These are phyloP conservation scores for Pygoscelis antarcticus DNA, from an alignment of 2,113 vertebrate genomes.

Conservation along the genomic window DNA sequence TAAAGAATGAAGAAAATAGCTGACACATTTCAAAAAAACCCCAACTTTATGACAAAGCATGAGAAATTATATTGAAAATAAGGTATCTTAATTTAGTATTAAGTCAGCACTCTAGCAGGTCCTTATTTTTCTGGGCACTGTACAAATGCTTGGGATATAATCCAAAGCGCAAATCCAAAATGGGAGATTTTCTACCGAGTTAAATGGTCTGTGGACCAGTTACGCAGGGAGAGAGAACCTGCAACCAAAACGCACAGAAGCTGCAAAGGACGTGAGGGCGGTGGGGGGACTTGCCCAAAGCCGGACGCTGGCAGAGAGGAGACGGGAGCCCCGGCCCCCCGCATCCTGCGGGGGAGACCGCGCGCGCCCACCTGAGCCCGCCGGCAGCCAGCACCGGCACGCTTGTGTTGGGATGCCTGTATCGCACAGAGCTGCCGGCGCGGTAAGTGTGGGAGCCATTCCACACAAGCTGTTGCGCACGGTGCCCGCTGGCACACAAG, in stretches of 20 bases:
- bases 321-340: accelerated
- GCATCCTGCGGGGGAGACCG: accelerated
- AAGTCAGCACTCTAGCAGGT: neutral
- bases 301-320: neutral
- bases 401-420: accelerated
- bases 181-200: neutral
- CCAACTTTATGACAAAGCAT: neutral
- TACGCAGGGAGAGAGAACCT: neutral
- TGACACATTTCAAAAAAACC: neutral
- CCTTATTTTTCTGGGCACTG: neutral
- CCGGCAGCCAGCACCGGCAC: neutral
- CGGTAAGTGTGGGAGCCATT: accelerated
- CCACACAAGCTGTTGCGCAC: accelerated
- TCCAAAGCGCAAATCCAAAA: neutral
- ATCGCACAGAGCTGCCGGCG: neutral
- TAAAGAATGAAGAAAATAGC: neutral
- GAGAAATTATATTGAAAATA: neutral
- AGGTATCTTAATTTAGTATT: neutral
- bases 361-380: accelerated
- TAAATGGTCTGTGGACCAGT: neutral
- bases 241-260: neutral
- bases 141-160: neutral
- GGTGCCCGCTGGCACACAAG: neutral
- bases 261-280: accelerated
- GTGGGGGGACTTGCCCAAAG: neutral